phyloP scores from a whole-genome alignment of 1,140 invertebrate species.

The Bombus breviceps region DNA sequence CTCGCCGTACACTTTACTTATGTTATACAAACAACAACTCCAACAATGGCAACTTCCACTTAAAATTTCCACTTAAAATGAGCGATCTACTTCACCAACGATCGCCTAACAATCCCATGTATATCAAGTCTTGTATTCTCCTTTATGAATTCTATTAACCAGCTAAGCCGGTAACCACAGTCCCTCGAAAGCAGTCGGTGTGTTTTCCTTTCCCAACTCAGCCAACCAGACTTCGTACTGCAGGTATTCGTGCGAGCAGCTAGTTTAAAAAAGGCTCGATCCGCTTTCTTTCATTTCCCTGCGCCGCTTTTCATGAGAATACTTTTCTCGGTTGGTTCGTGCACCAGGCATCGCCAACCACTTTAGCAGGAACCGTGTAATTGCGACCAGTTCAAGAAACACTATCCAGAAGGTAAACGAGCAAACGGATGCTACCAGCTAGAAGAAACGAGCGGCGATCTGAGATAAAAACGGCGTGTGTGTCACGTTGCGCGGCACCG shows the following conservation, averaged over 20 bases:
- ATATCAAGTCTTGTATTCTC: not conserved
- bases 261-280: constrained; percentile 26
- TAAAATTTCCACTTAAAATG: not conserved
- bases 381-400: constrained; percentile 43
- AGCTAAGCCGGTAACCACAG: not conserved
- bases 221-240: not conserved
- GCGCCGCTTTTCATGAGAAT: not conserved
- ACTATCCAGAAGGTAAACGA: constrained; percentile 37
- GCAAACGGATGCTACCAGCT: not conserved
- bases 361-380: constrained; percentile 36
- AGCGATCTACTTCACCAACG: not conserved
- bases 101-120: not conserved
- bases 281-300: constrained; percentile 26
- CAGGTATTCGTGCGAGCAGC: not conserved
- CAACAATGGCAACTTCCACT: not conserved
- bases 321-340: not conserved
- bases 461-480: constrained; percentile 17
- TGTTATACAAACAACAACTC: not conserved
- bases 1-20: not conserved
- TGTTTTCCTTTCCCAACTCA: not conserved
- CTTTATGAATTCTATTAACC: constrained; percentile 7
- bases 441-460: constrained; percentile 31
- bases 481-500: not conserved
- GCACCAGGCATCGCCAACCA: constrained; percentile 7
- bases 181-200: not conserved